Base-by-base conservation (phyloP, 2,888 invertebrate genomes). In the Nasonia oneida region DNA sequence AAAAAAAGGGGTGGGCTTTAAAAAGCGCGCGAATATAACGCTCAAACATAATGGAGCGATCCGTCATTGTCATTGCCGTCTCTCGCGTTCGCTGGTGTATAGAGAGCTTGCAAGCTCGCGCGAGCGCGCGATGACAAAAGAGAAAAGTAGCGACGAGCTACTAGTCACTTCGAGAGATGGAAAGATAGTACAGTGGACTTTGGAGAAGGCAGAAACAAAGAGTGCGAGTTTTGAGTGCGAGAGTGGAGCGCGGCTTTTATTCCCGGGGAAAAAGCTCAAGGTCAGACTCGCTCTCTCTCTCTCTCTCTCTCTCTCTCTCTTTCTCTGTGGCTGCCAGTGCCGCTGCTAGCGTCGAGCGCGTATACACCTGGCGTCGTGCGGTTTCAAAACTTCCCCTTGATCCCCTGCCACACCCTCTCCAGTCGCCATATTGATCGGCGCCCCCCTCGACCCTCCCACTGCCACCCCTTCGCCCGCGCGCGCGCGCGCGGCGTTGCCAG, bases 401-500 rank as follows among this genome's bases (percentile, higher is more conserved):
- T 86, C 90, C 90, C 90, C 89, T 90, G 90, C 90, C 91, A 90
- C 90, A 89, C 90, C 90, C 91, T 90, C 91, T 87, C 90, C 89
- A 88, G 81, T 90, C 89, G 87, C 91, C 90, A 92, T 92, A 92
- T 92, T 92, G 92, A 92, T 92, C 92, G 92, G 90, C 87, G 79
- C 87, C 89, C 89, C 89, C 87, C 89, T 87, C 89, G 75, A 53
- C 86, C 81, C 80, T 67, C 61, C 23, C 73, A 81, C 79, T 86
- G 70, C 82, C 85, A 74, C 39, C 71, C 42, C 71, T 71, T 42
- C 71, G n/a, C 29, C 29, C 14, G 81, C 79, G 87, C 23, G 23
- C 23, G 23, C 84, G 75, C 23, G 23, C 82, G 87, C 90, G 88
- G 87, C 89, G 91, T 91, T 91, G 91, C 91, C 91, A 90, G 90